Evolutionary conservation across 2,113 vertebrate species (phyloP).

Genomic region (Laticauda laticaudata): DNA sequence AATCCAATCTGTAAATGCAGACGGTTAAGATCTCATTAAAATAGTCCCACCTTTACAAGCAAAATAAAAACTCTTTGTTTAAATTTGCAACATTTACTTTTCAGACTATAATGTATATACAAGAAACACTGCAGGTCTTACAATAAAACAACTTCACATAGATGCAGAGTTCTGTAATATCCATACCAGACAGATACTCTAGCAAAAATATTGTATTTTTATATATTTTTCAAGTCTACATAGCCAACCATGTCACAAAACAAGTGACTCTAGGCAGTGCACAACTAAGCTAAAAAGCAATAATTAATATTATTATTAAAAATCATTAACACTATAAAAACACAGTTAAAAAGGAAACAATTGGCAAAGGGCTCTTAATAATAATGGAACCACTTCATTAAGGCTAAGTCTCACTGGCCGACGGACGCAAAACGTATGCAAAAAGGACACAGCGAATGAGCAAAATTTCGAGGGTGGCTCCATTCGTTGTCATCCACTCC

Average conservation of each 20-base stretch:
- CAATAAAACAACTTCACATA: neutral
- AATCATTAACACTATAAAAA: neutral
- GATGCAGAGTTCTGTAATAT: neutral
- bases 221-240: neutral
- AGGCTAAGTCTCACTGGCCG: too few species aligned
- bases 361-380: neutral
- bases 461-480: too few species aligned
- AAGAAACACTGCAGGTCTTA: slow-evolving; percentile 4
- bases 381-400: neutral
- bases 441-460: too few species aligned
- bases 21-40: slow-evolving; percentile 31
- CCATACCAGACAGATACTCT: neutral
- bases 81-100: slow-evolving; percentile 33
- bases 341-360: neutral
- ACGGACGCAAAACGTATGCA: too few species aligned
- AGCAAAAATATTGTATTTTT: neutral
- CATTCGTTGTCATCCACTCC: too few species aligned
- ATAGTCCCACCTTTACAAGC: neutral
- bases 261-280: neutral
- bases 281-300: neutral
- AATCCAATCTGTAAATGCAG: slow-evolving; percentile 27
- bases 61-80: slow-evolving; percentile 32
- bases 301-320: neutral
- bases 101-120: neutral
- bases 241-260: neutral